A percentile compares a stretch with the other conserved stretches of the same genome.
phyloP scores from a whole-genome alignment of 2,888 invertebrate species.

The Ochlodes sylvanus region DNA sequence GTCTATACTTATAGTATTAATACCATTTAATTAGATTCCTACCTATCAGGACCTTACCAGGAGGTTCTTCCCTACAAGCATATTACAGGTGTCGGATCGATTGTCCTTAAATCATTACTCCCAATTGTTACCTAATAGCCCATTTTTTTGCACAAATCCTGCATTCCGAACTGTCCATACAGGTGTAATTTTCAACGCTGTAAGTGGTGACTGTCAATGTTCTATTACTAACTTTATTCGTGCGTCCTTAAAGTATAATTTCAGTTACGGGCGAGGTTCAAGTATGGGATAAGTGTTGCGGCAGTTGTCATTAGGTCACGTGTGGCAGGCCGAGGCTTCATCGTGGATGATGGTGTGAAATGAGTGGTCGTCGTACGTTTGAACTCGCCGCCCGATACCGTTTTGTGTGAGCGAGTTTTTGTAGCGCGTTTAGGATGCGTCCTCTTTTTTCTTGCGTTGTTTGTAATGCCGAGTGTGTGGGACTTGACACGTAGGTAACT shows the following conservation, averaged over 20 bases:
- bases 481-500: constrained; percentile 82
- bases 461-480: constrained; percentile 83
- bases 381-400: constrained; percentile 76
- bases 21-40: too few relatives aligned
- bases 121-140: constrained; percentile 64
- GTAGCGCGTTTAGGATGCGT: constrained; percentile 77
- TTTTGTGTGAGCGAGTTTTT: constrained; percentile 76
- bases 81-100: constrained; percentile 33
- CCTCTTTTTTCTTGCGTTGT: constrained; percentile 77
- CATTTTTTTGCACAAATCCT: constrained; percentile 63
- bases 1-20: too few relatives aligned
- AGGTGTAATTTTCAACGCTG: constrained; percentile 40
- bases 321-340: constrained; percentile 62
- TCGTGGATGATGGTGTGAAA: constrained; percentile 77
- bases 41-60: background rate
- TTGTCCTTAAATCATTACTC: constrained; percentile 52
- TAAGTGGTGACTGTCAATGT: constrained; percentile 36
- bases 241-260: constrained; percentile 48
- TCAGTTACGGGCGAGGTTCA: constrained; percentile 42
- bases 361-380: constrained; percentile 71
- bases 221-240: constrained; percentile 42
- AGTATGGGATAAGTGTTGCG: constrained; percentile 48
- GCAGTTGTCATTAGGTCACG: constrained; percentile 76
- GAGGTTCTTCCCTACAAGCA: constrained; percentile 8
- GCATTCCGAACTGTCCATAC: constrained; percentile 57